Percentiles rank a stretch among this genome's conserved stretches.
These are phyloP conservation scores for Rhegmatorhina hoffmannsi DNA, from an alignment of 2,113 vertebrate genomes.

Conservation along the genomic window DNA sequence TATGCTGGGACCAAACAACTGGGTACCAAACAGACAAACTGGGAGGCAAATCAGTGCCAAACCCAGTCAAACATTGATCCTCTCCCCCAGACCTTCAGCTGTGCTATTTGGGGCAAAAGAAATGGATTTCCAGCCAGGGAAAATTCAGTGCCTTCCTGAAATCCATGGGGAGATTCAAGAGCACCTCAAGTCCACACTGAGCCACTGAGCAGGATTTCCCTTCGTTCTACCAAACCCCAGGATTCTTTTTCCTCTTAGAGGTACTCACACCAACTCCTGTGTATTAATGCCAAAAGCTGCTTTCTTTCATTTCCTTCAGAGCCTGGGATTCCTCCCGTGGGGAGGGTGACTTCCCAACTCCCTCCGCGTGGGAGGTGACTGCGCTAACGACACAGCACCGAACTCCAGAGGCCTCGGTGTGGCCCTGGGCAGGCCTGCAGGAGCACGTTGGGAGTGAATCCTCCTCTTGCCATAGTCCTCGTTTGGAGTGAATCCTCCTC, in stretches of 20 bases:
- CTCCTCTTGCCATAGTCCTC: neutral
- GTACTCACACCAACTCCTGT: neutral
- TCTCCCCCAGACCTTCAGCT: neutral
- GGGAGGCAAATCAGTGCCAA: neutral
- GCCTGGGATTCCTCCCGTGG: neutral
- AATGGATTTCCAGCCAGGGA: neutral
- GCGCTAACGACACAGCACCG: neutral
- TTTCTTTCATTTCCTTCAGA: neutral
- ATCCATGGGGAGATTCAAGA: neutral
- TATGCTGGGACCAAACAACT: neutral
- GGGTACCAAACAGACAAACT: neutral
- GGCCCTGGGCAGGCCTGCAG: neutral
- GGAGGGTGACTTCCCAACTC: neutral
- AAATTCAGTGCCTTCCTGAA: neutral
- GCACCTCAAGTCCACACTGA: neutral
- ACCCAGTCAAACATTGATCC: neutral
- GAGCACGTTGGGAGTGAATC: neutral
- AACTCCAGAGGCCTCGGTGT: neutral
- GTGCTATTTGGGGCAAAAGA: neutral
- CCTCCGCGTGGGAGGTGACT: neutral
- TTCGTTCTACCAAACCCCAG: neutral
- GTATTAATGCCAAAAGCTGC: neutral
- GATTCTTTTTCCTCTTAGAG: neutral
- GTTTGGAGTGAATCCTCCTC: neutral
- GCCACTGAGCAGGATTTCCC: rapidly evolving